phyloP scores from a whole-genome alignment of 2,888 invertebrate species.

The Drosophila peninsularis region DNA sequence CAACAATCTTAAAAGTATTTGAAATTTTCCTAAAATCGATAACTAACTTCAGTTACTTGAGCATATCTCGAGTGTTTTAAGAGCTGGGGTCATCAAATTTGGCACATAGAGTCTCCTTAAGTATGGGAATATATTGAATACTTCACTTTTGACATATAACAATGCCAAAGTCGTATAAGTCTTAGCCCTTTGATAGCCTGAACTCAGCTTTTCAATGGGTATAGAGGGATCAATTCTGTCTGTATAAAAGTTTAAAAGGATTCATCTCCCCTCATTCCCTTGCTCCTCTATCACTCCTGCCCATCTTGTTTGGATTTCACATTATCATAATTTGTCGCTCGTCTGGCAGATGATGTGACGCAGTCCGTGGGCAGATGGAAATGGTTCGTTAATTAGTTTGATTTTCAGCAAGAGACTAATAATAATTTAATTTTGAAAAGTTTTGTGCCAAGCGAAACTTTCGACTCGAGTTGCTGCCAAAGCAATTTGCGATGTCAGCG shows the following conservation, averaged over 20 bases:
- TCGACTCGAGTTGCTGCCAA: constrained; percentile 18
- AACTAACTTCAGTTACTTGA: too few species aligned
- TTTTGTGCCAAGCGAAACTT: constrained; percentile 43
- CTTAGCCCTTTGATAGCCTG: neutral
- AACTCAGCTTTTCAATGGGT: too few species aligned
- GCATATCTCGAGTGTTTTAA: too few species aligned
- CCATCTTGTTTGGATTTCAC: constrained; percentile 36
- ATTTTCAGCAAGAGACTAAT: constrained; percentile 42
- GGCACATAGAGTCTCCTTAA: too few species aligned
- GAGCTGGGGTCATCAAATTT: too few species aligned
- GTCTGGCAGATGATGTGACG: constrained; percentile 17
- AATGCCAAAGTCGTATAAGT: too few species aligned
- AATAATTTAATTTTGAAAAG: constrained; percentile 57
- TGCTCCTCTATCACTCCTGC: neutral
- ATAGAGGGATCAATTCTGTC: neutral
- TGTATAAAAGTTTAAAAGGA: too few species aligned
- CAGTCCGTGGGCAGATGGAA: constrained; percentile 9
- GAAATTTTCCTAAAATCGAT: neutral
- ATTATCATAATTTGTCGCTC: constrained; percentile 34
- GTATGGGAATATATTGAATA: too few species aligned
- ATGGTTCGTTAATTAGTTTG: constrained; percentile 60
- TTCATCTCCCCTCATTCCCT: neutral
- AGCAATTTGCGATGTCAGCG: constrained; percentile 24
- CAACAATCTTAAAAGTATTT: neutral
- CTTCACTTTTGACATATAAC: too few species aligned